Evolutionary conservation across 2,113 vertebrate genomes (phyloP), one percentile per base, ranked within the genome.

Genomic region (Thymallus thymallus): DNA sequence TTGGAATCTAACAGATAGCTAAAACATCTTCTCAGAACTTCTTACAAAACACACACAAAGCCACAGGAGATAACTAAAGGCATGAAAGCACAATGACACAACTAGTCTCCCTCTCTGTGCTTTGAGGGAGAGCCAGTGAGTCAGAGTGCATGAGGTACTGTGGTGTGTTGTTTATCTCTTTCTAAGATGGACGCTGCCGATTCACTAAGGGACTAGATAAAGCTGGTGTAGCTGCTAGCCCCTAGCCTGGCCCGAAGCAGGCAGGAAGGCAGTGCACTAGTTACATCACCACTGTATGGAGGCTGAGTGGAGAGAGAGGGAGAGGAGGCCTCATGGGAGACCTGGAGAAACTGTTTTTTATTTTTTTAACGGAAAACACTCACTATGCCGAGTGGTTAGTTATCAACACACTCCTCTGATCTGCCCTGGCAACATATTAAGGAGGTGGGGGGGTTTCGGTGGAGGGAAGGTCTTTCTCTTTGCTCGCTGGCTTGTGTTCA

Each of bases 321-420:
- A 20, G 51, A 73, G 76, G 5, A 29, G 63, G 26, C 63, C 63
- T 30, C 26, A 12, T 18, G 29, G 63, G 29, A 66, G 7, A 35
- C 30, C 80, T 78, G 79, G 88, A 51, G 46, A 16, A 13, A 20
- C 85, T 87, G 71, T 86, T 85, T 83, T 80, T 79, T 80, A 85
- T 80, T 86, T 86, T 80, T 86, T 86, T 90, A 86, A 91, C 78
- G 80, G 81, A 87, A 85, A 69, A 80, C 74, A 80, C 82, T 83
- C 23, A 56, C 78, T 77, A 75, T 80, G 76, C 82, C 64, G 79
- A 81, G 74, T 70, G 72, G 70, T 88, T 85, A 86, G 78, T 89
- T 86, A 90, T 64, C 85, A 14, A 80, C 69, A 48, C 82, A 77
- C 73, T 83, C 77, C 79, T 88, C 82, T 81, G 79, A 85, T 83